Conservation (phyloP, 2,888 invertebrate genomes). For the Zonitis immaculata region DNA sequence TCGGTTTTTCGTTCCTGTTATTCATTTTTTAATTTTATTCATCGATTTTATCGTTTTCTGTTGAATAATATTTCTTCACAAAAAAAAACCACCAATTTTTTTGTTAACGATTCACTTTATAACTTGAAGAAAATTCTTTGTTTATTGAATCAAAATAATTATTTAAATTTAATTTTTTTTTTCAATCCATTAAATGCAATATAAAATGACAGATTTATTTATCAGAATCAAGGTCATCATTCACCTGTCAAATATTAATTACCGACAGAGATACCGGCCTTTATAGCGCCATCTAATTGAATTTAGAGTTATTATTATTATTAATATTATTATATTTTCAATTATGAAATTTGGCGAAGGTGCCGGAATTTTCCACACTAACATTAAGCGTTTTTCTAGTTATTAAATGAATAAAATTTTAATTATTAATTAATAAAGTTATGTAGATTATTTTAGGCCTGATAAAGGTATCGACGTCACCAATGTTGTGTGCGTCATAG, state of each 20-base stretch:
- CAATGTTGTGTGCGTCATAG: neutral
- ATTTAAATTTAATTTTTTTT: neutral
- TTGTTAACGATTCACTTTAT: too few species aligned
- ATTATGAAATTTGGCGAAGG: too few species aligned
- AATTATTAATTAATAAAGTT: neutral
- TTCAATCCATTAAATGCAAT: neutral
- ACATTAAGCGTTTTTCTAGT: too few species aligned
- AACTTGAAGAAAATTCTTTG: too few species aligned
- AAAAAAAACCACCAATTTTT: neutral
- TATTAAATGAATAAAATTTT: too few species aligned
- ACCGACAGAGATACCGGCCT: neutral
- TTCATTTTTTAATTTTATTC: constrained; percentile 20
- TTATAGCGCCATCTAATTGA: neutral
- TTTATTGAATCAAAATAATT: too few species aligned
- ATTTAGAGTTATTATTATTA: too few species aligned
- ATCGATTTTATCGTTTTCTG: neutral
- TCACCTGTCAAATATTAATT: neutral
- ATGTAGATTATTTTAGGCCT: neutral
- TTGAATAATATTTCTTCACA: neutral
- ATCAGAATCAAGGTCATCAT: neutral
- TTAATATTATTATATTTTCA: too few species aligned
- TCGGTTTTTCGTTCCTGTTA: constrained; percentile 22
- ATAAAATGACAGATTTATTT: neutral
- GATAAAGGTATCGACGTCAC: neutral
- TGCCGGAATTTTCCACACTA: too few species aligned